phyloP scores from a whole-genome alignment of 2,797 vertebrate genomes.

The Aldrovandia affinis region DNA sequence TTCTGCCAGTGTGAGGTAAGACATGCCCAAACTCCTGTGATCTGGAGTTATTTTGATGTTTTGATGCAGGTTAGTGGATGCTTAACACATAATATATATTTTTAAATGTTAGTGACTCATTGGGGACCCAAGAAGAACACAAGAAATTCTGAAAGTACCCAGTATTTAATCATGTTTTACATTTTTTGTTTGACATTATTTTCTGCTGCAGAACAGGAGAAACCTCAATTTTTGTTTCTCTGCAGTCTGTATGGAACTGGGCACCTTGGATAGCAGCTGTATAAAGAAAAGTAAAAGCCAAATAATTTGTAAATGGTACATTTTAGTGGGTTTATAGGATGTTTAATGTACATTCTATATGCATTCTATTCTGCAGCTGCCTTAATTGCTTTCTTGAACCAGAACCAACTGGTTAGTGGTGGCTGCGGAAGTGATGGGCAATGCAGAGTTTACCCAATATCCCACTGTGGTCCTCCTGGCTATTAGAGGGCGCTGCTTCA shows the following conservation, averaged over 20 bases:
- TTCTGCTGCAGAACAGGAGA: not conserved
- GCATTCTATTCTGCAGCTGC: not conserved
- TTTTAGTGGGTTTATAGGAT: not conserved
- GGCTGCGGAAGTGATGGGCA: too few relatives aligned
- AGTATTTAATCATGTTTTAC: not conserved
- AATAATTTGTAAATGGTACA: not conserved
- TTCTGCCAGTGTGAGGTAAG: slow-evolving; percentile 17
- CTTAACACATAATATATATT: too few relatives aligned
- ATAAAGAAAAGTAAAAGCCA: not conserved
- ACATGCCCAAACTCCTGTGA: not conserved
- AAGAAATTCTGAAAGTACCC: not conserved
- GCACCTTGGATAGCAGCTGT: not conserved
- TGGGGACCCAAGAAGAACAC: not conserved
- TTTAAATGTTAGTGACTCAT: not conserved
- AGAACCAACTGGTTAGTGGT: not conserved
- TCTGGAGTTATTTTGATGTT: too few relatives aligned
- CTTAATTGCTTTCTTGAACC: not conserved
- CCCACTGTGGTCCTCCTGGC: not conserved
- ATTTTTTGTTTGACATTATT: not conserved
- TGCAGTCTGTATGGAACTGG: not conserved
- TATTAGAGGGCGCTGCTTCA: not conserved
- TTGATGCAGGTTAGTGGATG: too few relatives aligned
- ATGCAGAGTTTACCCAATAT: not conserved
- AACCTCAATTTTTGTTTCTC: not conserved
- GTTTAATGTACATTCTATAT: not conserved